Evolutionary conservation across 2,113 vertebrate species (phyloP), one percentile per base, ranked within the genome.

Genomic region (Hyaena hyaena): DNA sequence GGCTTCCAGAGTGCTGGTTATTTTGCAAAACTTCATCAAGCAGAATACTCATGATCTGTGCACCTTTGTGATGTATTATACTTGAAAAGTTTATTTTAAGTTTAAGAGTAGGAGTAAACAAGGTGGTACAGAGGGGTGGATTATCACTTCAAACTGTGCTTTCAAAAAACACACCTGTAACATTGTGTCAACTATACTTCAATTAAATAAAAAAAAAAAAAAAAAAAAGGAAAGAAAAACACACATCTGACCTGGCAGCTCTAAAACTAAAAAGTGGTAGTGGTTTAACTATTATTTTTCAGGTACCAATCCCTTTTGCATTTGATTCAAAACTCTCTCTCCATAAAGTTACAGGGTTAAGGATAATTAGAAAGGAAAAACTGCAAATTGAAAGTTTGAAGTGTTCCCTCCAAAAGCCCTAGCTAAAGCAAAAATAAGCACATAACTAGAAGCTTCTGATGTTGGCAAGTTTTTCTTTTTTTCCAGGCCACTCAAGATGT

Each of bases 331-430:
- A 90, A 92, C 53, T 94, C 45, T 91, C 61, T 84, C 26, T 68
- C 14, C 74, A 48, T 76, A 31, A 48, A 12, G 58, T 81, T 68
- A 91, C 55, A 95, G 16, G 9, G 10, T 84, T 63, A 87, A 79
- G 35, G 28, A 48, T 55, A 93, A 96, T 63, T 45, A 74, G 80
- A 90, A 94, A 96, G 23, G 53, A 53, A 93, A 90, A 96, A 65
- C 21, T 14, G 48, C 2, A 80, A 93, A 4, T 28, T 69, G 5
- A 79, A 74, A 85, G 61, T 65, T 7, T 84, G 31, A 90, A 35
- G 55, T 66, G 50, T n/a, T 69, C n/a, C 79, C 12, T 58, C 33
- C 39, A 50, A 53, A 85, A 93, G n/a, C 19, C 10, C 58, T 82
- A 50, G 73, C 15, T 58, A 77, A 89, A 65, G 39, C 50, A 94